Percentiles rank a stretch among this genome's conserved stretches.
Evolutionary conservation across 2,888 invertebrate genomes (phyloP).

Genomic region (Drosophila rellima): DNA sequence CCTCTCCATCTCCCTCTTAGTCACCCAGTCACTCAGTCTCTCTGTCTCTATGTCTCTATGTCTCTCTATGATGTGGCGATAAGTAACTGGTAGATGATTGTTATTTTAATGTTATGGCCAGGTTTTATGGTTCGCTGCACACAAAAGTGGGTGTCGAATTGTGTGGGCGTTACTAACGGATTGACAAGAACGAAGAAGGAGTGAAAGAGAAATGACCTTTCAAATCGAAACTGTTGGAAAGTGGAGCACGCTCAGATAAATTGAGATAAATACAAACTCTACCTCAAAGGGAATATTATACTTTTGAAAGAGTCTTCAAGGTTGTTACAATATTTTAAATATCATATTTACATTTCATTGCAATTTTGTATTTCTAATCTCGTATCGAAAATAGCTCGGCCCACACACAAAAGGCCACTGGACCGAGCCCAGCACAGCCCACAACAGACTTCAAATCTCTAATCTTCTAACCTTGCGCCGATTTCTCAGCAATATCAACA

Average conservation of each 20-base stretch:
- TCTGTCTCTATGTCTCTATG: background rate
- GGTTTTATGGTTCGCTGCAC: conserved; percentile 37
- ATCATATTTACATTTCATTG: conserved; percentile 9
- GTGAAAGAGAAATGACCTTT: conserved; percentile 45
- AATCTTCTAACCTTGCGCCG: conserved; percentile 74
- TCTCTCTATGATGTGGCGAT: conserved; percentile 62
- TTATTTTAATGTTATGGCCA: conserved; percentile 77
- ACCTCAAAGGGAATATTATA: conserved; percentile 4
- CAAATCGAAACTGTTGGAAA: conserved; percentile 9
- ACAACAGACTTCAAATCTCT: conserved; percentile 50
- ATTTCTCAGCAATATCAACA: conserved; percentile 45
- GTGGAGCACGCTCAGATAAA: conserved; percentile 14
- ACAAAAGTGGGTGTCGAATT: conserved; percentile 69
- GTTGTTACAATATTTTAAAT: background rate
- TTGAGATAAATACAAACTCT: background rate
- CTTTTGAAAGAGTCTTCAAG: background rate
- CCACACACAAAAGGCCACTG: conserved; percentile 55
- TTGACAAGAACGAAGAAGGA: conserved; percentile 61
- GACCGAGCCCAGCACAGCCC: conserved; percentile 45
- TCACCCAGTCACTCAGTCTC: too few relatives aligned
- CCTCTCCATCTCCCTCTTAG: conserved; percentile 15
- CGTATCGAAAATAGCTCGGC: conserved; percentile 32
- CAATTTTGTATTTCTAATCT: conserved; percentile 13
- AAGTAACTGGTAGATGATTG: conserved; percentile 77
- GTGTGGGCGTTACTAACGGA: conserved; percentile 75